Evolutionary conservation across 2,888 invertebrate genomes (phyloP).

Genomic region (Sphaeridia pumilis): DNA sequence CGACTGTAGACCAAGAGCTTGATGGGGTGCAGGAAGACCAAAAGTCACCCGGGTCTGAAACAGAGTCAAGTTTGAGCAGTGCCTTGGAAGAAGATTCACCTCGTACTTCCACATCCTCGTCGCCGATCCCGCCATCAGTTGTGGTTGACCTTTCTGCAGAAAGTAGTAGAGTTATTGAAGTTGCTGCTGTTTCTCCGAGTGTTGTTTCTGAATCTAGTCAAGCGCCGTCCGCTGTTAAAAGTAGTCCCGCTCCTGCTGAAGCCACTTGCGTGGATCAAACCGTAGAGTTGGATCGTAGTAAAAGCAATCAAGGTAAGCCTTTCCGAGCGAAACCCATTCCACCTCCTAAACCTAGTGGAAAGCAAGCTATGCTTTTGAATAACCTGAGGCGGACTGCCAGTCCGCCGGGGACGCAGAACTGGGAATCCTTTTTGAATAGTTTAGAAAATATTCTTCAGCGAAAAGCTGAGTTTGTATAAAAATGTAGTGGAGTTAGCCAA

Average conservation of each 20-base stretch:
- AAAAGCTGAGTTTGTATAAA: constrained; percentile 31
- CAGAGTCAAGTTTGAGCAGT: constrained; percentile 22
- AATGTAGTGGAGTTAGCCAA: background rate
- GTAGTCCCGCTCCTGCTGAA: constrained; percentile 14
- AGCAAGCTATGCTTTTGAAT: constrained; percentile 8
- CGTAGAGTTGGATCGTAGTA: constrained; percentile 22
- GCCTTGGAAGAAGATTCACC: background rate
- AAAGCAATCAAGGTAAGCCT: constrained; percentile 33
- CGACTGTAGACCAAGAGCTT: background rate
- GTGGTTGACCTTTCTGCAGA: constrained; percentile 16
- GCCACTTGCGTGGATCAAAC: constrained; percentile 16
- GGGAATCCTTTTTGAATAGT: constrained; percentile 30
- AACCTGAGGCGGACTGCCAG: background rate
- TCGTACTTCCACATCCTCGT: background rate
- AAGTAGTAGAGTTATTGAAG: background rate
- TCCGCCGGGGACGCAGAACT: constrained; percentile 9
- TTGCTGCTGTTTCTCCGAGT: background rate
- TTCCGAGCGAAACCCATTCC: constrained; percentile 12
- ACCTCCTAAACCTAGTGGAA: constrained; percentile 10
- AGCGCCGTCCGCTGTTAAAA: background rate
- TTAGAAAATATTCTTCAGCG: constrained; percentile 31
- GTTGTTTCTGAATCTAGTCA: background rate
- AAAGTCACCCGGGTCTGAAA: background rate
- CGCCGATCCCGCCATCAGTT: constrained; percentile 19
- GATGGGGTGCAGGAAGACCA: background rate